Percentiles rank a stretch among this genome's conserved stretches.
Conservation (phyloP, 2,888 invertebrate species). For the Opisthograptis luteolata region DNA sequence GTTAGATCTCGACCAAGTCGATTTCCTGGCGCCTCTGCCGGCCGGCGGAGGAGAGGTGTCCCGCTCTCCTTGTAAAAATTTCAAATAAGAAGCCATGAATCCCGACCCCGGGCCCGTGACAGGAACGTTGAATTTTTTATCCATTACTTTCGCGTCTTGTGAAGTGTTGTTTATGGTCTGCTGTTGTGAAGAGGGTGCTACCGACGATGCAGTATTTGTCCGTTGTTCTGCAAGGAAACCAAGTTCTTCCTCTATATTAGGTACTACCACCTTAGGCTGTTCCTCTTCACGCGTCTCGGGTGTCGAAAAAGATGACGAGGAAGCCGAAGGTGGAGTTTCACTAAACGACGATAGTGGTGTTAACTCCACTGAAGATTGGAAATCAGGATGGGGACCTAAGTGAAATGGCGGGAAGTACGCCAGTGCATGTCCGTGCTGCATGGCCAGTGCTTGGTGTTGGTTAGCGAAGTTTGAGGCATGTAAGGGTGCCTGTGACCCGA, state of each 20-base stretch:
- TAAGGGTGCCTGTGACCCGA: slow-evolving; percentile 83
- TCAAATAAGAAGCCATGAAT: slow-evolving; percentile 94
- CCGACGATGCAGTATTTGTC: slow-evolving; percentile 78
- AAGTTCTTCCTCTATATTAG: slow-evolving; percentile 94
- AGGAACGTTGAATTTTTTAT: slow-evolving; percentile 85
- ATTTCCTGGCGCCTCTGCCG: slow-evolving; percentile 86
- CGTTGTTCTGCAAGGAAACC: slow-evolving; percentile 89
- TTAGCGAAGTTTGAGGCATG: slow-evolving; percentile 83
- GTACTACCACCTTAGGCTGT: slow-evolving; percentile 93
- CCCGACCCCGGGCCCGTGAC: slow-evolving; percentile 87
- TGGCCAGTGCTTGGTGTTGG: slow-evolving; percentile 87
- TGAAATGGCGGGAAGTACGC: slow-evolving; percentile 92
- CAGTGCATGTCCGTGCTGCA: slow-evolving; percentile 88
- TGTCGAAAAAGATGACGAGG: slow-evolving; percentile 82
- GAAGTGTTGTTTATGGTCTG: slow-evolving; percentile 77
- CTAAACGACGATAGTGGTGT: slow-evolving; percentile 84
- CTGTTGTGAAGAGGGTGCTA: slow-evolving; percentile 81
- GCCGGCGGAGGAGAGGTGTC: slow-evolving; percentile 92
- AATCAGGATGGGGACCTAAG: slow-evolving; percentile 87
- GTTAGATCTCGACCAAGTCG: slow-evolving; percentile 85
- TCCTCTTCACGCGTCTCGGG: slow-evolving; percentile 86
- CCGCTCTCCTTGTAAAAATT: slow-evolving; percentile 92
- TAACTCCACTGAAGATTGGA: slow-evolving; percentile 87
- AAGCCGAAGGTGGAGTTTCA: slow-evolving; percentile 84
- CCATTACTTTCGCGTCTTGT: slow-evolving; percentile 82